Evolutionary conservation across 2,888 invertebrate species (phyloP), one percentile per base, ranked within the genome.

Genomic region (Trachelus stipa): DNA sequence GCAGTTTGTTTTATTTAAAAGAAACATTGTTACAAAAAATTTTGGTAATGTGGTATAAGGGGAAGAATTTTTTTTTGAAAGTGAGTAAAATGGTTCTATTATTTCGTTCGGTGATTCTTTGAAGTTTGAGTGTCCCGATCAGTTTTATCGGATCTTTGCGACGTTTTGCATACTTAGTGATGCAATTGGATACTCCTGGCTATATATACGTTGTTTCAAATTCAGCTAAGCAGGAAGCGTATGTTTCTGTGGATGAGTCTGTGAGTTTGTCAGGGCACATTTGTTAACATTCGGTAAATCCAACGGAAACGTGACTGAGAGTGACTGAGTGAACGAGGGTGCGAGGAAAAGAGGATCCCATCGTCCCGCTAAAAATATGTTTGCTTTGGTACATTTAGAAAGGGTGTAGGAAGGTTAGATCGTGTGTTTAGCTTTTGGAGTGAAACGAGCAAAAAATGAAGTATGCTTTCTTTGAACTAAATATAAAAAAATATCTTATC

Each of bases 251-350:
- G 56, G 56, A 56, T 56, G 15, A 40, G 23, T 56, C 56, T 56
- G 23, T 23, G 56, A 56, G 56, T 71, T 31, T 33, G 12, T 34
- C 71, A 4, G 34, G 12, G 71, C 9, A 33, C 12, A 71, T 34
- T 37, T 34, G 78, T 34, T 37, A 30, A 12, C 12, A 30, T 34
- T 40, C 77, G 75, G 34, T 35, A 34, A 75, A 34, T 6, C 37
- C 68, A 33, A 9, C 76, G 69, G 73, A 76, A 75, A 75, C 35
- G 81, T 79, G 77, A 73, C 80, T 68, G 76, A 12, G 73, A 73
- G 71, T 73, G 34, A 33, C 71, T 31, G 33, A 11, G 56, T 34
- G 37, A 31, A 75, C 40, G 68, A n/a, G 73, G 33, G 73, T 73
- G 74, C 71, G 78, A 75, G 79, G 68, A 73, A 73, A 34, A 31